A percentile compares a stretch with the other conserved stretches of the same genome.
phyloP scores from a whole-genome alignment of 2,888 invertebrate genomes.

The Drosophila monieri region DNA sequence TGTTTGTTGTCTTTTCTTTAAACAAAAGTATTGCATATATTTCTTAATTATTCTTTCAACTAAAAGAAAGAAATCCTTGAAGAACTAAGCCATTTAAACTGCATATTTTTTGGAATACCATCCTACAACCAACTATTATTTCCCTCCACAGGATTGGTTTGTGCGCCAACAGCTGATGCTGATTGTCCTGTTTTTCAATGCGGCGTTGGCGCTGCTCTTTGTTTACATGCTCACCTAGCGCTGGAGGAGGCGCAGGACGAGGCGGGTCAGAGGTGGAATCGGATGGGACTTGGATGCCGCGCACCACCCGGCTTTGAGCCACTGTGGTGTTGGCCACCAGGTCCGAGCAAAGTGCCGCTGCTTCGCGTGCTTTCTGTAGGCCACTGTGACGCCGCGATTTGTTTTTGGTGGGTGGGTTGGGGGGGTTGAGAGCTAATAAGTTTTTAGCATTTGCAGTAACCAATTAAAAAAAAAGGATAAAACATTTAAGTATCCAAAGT shows the following conservation, averaged over 20 bases:
- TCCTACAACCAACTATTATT: neutral
- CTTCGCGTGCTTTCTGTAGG: constrained; percentile 34
- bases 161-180: constrained; percentile 97
- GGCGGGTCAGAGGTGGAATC: constrained; percentile 42
- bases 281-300: neutral
- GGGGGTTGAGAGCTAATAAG: constrained; percentile 45
- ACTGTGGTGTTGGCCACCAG: constrained; percentile 6
- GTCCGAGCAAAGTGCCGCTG: neutral
- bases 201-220: constrained; percentile 97
- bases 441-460: constrained; percentile 79
- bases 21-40: too few relatives aligned
- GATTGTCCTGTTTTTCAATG: constrained; percentile 96
- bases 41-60: too few relatives aligned
- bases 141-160: constrained; percentile 92
- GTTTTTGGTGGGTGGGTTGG: constrained; percentile 43
- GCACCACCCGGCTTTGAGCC: constrained; percentile 17
- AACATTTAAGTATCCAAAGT: constrained; percentile 45
- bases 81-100: neutral
- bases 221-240: constrained; percentile 97
- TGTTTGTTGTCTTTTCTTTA: too few relatives aligned
- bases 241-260: constrained; percentile 51
- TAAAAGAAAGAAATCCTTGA: neutral
- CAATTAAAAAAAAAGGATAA: constrained; percentile 36
- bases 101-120: neutral
- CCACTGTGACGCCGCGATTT: constrained; percentile 18